These are phyloP conservation scores for Acronicta alni DNA, from an alignment of 2,888 invertebrate genomes.

Conservation along the genomic window DNA sequence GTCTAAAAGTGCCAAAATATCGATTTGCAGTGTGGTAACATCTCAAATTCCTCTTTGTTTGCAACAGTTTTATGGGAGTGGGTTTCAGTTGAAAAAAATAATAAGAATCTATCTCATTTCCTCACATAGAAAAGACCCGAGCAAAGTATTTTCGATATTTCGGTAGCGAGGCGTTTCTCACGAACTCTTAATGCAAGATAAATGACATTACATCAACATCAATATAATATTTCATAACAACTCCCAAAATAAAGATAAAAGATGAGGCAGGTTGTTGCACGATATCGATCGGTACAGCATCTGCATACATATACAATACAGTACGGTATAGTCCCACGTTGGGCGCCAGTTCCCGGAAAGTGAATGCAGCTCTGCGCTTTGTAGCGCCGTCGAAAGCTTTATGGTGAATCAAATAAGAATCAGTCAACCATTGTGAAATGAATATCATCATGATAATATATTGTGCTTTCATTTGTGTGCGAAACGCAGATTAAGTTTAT, in stretches of 20 bases:
- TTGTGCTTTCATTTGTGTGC: neutral
- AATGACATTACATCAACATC: neutral
- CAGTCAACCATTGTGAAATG: conserved; percentile 1
- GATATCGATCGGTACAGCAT: conserved; percentile 36
- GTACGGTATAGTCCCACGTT: conserved; percentile 27
- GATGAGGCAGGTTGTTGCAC: conserved; percentile 20
- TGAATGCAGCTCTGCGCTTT: conserved; percentile 15
- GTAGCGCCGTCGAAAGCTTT: neutral
- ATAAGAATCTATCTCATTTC: too few species aligned
- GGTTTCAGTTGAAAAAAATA: too few species aligned
- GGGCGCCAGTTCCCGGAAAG: conserved; percentile 40
- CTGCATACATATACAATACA: conserved; percentile 11
- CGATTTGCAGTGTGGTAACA: too few species aligned
- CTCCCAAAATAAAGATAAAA: conserved; percentile 20
- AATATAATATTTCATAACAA: conserved; percentile 3
- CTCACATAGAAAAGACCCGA: too few species aligned
- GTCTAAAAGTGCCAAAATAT: too few species aligned
- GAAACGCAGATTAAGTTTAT: too few species aligned
- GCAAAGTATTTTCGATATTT: too few species aligned
- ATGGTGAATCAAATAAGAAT: conserved; percentile 12
- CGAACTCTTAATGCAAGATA: neutral
- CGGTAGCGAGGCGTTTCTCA: too few species aligned
- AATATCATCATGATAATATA: neutral
- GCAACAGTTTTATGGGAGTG: too few species aligned
- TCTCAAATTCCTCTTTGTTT: too few species aligned